Percentiles rank a stretch among this genome's conserved stretches.
phyloP scores from a whole-genome alignment of 1,140 invertebrate species.

The Myzus persicae region DNA sequence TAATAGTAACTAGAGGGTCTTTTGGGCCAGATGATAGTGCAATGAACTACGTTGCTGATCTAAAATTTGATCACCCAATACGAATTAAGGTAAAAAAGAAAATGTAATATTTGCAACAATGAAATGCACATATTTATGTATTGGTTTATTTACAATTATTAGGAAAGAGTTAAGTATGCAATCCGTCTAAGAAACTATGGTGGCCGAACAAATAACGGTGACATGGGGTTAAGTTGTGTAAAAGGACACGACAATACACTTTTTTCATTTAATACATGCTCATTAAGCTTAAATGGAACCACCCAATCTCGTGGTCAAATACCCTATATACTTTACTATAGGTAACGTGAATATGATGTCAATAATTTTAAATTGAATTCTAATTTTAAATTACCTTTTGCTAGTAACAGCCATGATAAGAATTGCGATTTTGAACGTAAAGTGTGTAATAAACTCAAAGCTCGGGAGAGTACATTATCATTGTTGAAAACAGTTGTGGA shows the following conservation, averaged over 20 bases:
- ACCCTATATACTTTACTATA: conserved; percentile 91
- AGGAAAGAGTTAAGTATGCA: conserved; percentile 90
- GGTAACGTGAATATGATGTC: conserved; percentile 61
- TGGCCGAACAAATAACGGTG: conserved; percentile 91
- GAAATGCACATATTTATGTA: conserved; percentile 3
- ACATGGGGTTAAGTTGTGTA: conserved; percentile 84
- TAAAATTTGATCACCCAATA: conserved; percentile 90
- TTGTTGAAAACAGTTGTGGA: conserved; percentile 78
- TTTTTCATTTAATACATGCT: conserved; percentile 91
- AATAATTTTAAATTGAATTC: background rate
- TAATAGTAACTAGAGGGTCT: conserved; percentile 76
- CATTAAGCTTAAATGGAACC: conserved; percentile 93
- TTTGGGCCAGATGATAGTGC: conserved; percentile 80
- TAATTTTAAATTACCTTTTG: conserved; percentile 67
- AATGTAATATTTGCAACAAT: background rate
- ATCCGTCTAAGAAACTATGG: conserved; percentile 88
- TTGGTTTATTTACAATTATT: conserved; percentile 57
- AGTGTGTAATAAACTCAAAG: conserved; percentile 72
- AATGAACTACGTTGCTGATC: conserved; percentile 82
- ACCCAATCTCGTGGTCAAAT: conserved; percentile 93
- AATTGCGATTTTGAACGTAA: conserved; percentile 53
- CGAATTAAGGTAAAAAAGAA: conserved; percentile 75
- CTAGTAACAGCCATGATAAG: conserved; percentile 51
- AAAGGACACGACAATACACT: conserved; percentile 91
- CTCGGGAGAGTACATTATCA: conserved; percentile 75